Conservation (phyloP, 2,113 vertebrate species). For the Laterallus jamaicensis region DNA sequence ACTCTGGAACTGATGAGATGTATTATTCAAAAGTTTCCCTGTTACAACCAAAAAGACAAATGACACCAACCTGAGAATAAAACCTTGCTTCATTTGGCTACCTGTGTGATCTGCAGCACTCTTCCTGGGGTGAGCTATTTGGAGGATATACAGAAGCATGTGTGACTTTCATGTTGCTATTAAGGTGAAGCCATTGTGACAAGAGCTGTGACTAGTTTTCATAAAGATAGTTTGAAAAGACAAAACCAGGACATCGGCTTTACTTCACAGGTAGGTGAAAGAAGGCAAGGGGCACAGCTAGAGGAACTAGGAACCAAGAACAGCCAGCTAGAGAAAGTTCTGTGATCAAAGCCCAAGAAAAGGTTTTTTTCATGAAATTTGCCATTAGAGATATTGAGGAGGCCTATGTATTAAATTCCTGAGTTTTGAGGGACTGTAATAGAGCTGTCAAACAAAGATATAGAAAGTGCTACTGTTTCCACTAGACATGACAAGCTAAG, state of each 20-base stretch:
- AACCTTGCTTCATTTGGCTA: slow-evolving; percentile 40
- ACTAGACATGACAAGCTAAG: slow-evolving; percentile 65
- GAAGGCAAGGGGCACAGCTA: slow-evolving; percentile 51
- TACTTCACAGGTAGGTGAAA: slow-evolving; percentile 51
- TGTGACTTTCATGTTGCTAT: slow-evolving; percentile 53
- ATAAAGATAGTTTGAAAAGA: slow-evolving; percentile 51
- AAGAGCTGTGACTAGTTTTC: slow-evolving; percentile 35
- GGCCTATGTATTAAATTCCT: slow-evolving; percentile 66
- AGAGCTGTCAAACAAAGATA: slow-evolving; percentile 66
- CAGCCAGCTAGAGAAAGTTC: slow-evolving; percentile 52
- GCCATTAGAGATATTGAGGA: slow-evolving; percentile 59
- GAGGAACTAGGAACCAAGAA: slow-evolving; percentile 45
- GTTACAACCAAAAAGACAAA: slow-evolving; percentile 24
- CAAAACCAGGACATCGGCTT: slow-evolving; percentile 41
- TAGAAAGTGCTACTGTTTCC: slow-evolving; percentile 64
- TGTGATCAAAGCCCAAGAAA: slow-evolving; percentile 62
- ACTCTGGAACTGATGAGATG: not conserved
- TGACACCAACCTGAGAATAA: slow-evolving; percentile 40
- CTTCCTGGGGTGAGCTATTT: slow-evolving; percentile 51
- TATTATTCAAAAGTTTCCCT: slow-evolving; percentile 47
- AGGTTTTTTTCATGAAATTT: not conserved
- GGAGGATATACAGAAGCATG: slow-evolving; percentile 31
- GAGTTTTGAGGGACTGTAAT: slow-evolving; percentile 65
- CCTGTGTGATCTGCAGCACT: not conserved
- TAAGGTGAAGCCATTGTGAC: slow-evolving; percentile 60